Conservation (phyloP, 2,113 vertebrate species). For the Pipra filicauda region DNA sequence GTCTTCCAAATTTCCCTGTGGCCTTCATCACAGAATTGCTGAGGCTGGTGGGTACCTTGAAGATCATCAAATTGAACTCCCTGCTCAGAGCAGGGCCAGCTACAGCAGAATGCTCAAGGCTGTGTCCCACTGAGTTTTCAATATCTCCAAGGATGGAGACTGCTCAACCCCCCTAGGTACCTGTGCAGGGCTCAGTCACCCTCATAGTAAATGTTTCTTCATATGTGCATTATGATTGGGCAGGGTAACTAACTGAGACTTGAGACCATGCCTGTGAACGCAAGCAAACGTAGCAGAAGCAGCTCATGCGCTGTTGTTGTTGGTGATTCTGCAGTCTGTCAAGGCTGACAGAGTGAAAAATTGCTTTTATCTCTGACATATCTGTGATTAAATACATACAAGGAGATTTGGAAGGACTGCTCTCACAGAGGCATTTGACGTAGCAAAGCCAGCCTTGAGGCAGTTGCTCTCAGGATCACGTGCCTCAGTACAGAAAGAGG, state of each 20-base stretch:
- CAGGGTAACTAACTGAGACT: background rate
- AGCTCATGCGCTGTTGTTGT: rapidly evolving
- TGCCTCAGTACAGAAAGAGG: background rate
- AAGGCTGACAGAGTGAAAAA: background rate
- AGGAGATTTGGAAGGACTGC: background rate
- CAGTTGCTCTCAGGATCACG: background rate
- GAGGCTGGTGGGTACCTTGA: background rate
- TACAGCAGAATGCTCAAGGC: background rate
- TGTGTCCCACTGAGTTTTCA: background rate
- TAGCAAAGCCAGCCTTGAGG: background rate
- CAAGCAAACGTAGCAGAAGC: background rate
- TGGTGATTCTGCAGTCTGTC: background rate
- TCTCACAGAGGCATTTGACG: background rate
- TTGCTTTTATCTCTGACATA: background rate
- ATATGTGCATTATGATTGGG: rapidly evolving
- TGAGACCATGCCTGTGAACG: background rate
- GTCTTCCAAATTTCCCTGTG: background rate
- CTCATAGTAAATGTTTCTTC: background rate
- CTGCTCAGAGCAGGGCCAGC: background rate
- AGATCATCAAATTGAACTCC: background rate
- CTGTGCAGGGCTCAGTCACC: background rate
- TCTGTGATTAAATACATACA: constrained; percentile 5
- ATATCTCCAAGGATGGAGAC: background rate
- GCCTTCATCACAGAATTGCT: background rate
- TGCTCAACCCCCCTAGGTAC: background rate